Base-by-base conservation (phyloP, 2,888 invertebrate species). In the Ophion costatus region DNA sequence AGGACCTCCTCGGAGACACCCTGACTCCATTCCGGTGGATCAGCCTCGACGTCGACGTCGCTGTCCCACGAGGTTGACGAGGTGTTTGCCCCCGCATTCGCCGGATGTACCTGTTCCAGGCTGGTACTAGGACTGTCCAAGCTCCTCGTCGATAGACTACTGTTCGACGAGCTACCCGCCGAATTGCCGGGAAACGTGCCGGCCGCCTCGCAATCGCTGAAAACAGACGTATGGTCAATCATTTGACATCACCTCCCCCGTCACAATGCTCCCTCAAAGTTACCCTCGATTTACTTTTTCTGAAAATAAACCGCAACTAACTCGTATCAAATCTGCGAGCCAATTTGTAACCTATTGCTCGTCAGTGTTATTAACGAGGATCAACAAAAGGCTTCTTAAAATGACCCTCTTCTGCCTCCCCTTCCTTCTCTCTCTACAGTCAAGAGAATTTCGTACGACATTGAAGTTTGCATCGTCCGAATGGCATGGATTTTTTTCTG, bases 11-110 rank as follows among this genome's bases (percentile, higher is more conserved):
- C 96, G 33, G 96, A 95, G 69, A 98, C 96, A 86, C 96, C 95
- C 86, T 96, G 96, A 90, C 97, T 97, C 96, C 98, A 97, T 91
- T 97, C 96, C 22, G 97, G 97, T 33, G 96, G 96, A 93, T 97
- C 97, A 14, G 96, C 95, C 88, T 96, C 96, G 56, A 95, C 95
- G 81, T 93, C 93, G 57, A 93, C 92, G 85, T 93, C 95, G 90
- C 95, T 95, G 90, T 94, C 95, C 94, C 94, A 93, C 64, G 93
- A 93, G 45, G 93, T 91, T 51, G 51, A 14, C 78, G 93, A 91
- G 73, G 93, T 89, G 64, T 91, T 92, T n/a, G 91, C 84, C 51
- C 84, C 87, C 38, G 92, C 88, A 70, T 91, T 87, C 2, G 90
- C 87, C 9, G 93, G 92, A 78, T 93, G 93, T 90, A 96, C 96